phyloP scores from a whole-genome alignment of 1,140 invertebrate genomes.

The Zaprionus kolodkinae region DNA sequence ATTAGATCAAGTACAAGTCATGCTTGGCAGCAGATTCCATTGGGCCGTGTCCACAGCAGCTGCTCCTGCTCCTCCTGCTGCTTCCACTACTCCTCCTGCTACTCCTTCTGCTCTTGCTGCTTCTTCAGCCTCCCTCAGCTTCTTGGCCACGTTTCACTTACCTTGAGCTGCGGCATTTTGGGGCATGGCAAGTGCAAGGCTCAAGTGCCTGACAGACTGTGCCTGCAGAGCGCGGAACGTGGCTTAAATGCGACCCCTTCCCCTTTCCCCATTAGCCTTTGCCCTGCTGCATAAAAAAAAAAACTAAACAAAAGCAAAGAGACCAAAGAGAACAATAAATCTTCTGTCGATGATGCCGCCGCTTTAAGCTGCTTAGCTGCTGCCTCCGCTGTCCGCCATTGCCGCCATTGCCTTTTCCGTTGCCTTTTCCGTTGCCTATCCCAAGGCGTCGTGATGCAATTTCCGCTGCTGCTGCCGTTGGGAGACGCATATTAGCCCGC shows the following conservation, averaged over 20 bases:
- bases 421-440: neutral
- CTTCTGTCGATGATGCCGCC: conserved; percentile 73
- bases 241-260: conserved; percentile 18
- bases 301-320: conserved; percentile 54
- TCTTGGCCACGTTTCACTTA: neutral
- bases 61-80: too few relatives aligned
- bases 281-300: conserved; percentile 28
- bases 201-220: conserved; percentile 14
- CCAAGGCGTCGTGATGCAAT: conserved; percentile 62
- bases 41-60: neutral
- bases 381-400: conserved; percentile 9
- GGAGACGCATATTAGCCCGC: conserved; percentile 67
- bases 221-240: conserved; percentile 38
- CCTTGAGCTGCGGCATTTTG: neutral
- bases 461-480: conserved; percentile 61
- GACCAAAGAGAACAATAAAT: conserved; percentile 64
- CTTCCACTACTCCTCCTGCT: too few relatives aligned
- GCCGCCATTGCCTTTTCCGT: neutral
- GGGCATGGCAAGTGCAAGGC: conserved; percentile 2
- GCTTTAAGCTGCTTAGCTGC: conserved; percentile 75
- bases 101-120: too few relatives aligned
- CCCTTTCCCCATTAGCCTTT: neutral
- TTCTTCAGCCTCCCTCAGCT: too few relatives aligned
- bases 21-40: neutral
- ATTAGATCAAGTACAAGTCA: conserved; percentile 35